Evolutionary conservation across 2,797 vertebrate genomes (phyloP).

Genomic region (Petrocephalus sullivani): DNA sequence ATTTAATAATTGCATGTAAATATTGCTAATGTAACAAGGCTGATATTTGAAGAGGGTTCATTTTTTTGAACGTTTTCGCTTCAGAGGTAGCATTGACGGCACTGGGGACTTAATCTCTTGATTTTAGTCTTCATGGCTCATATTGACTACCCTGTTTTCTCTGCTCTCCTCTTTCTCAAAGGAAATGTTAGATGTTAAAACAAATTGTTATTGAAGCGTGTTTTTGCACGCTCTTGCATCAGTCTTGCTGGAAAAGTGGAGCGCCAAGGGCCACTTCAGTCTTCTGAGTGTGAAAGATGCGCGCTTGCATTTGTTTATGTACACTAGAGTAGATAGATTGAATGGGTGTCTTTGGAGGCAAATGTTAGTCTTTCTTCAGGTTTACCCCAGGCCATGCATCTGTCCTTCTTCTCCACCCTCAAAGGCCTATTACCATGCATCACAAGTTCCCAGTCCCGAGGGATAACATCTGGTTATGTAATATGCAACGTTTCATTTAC

Average conservation of each 20-base stretch:
- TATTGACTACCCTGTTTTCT: neutral
- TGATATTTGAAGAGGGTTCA: neutral
- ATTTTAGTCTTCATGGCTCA: neutral
- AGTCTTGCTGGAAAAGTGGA: neutral
- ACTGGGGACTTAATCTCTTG: neutral
- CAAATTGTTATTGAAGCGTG: neutral
- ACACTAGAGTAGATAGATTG: neutral
- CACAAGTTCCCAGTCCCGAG: neutral
- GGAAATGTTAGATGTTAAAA: neutral
- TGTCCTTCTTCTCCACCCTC: neutral
- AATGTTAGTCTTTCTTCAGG: neutral
- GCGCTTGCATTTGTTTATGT: neutral
- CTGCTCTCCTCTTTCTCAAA: neutral
- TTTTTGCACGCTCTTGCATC: conserved; percentile 20
- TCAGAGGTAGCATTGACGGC: neutral
- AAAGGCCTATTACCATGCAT: neutral
- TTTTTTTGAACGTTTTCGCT: neutral
- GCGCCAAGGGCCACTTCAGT: neutral
- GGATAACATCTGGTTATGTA: neutral
- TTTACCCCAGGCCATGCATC: neutral
- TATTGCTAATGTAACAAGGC: neutral
- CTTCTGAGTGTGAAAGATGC: neutral
- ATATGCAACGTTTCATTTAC: neutral
- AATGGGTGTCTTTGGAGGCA: neutral
- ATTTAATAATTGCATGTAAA: neutral